These are phyloP conservation scores for Apodemia duryi DNA, from an alignment of 2,888 invertebrate species.

Conservation along the genomic window DNA sequence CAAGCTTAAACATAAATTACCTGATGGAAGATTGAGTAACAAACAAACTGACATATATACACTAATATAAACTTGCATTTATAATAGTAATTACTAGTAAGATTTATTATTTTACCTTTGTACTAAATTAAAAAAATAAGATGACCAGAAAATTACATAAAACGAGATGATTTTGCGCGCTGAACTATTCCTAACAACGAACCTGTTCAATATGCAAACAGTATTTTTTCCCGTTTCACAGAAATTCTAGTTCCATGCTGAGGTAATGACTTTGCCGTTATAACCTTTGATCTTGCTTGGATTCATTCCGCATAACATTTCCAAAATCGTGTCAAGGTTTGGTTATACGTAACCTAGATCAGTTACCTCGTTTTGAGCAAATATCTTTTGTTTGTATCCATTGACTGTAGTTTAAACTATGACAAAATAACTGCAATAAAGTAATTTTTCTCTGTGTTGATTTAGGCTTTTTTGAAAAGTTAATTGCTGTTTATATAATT, in stretches of 20 bases:
- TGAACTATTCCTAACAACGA: slow-evolving; percentile 2
- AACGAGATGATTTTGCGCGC: not conserved
- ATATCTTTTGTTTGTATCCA: not conserved
- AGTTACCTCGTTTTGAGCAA: slow-evolving; percentile 4
- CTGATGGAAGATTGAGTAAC: too few species aligned
- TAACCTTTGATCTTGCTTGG: slow-evolving; percentile 11
- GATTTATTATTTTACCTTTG: too few species aligned
- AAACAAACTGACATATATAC: too few species aligned
- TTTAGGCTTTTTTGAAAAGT: too few species aligned
- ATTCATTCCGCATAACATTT: slow-evolving; percentile 7
- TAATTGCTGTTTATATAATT: too few species aligned
- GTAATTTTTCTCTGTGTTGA: too few species aligned
- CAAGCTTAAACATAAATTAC: too few species aligned
- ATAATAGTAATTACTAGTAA: too few species aligned
- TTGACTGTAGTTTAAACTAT: not conserved
- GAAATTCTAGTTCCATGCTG: slow-evolving; percentile 13
- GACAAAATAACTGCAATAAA: not conserved
- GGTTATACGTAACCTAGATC: slow-evolving; percentile 9
- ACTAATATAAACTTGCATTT: too few species aligned
- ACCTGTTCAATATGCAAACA: slow-evolving; percentile 21
- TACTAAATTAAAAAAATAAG: too few species aligned
- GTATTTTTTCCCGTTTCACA: slow-evolving; percentile 13
- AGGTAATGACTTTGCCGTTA: slow-evolving; percentile 11
- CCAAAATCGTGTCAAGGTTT: slow-evolving; percentile 11
- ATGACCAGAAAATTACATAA: too few species aligned